Evolutionary conservation across 2,113 vertebrate genomes (phyloP).

Genomic region (Zapus hudsonius): DNA sequence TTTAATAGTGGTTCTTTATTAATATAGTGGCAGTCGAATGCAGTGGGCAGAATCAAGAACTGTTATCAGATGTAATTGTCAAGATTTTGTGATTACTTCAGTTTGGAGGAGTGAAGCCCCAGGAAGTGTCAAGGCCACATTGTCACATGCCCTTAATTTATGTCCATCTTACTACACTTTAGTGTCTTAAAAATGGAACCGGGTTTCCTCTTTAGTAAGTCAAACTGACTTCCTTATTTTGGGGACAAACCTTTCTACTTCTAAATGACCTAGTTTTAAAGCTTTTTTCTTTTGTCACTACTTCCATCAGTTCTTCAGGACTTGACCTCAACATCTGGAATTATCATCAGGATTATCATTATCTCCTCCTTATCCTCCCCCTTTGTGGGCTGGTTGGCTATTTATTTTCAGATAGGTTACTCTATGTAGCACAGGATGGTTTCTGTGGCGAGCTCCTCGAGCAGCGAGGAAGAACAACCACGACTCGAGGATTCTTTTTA

Average conservation of each 20-base stretch:
- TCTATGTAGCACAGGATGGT: not conserved
- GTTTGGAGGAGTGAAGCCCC: not conserved
- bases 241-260: not conserved
- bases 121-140: not conserved
- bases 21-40: not conserved
- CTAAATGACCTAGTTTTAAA: not conserved
- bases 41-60: conserved; percentile 2
- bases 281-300: not conserved
- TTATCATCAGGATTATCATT: not conserved
- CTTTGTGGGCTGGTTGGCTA: not conserved
- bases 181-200: conserved; percentile 22
- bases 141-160: not conserved
- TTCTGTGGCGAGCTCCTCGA: no score
- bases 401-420: not conserved
- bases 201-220: not conserved
- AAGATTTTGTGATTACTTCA: conserved; percentile 47
- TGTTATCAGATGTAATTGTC: not conserved
- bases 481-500: no score
- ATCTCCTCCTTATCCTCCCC: not conserved
- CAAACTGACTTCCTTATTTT: conserved; percentile 7
- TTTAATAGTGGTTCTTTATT: not conserved
- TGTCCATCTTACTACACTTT: conserved; percentile 3
- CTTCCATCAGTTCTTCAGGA: not conserved
- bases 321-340: not conserved
- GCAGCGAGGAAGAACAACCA: no score